These are phyloP conservation scores for Pterobdella sp. DNA, from an alignment of 2,888 invertebrate species.

Conservation along the genomic window DNA sequence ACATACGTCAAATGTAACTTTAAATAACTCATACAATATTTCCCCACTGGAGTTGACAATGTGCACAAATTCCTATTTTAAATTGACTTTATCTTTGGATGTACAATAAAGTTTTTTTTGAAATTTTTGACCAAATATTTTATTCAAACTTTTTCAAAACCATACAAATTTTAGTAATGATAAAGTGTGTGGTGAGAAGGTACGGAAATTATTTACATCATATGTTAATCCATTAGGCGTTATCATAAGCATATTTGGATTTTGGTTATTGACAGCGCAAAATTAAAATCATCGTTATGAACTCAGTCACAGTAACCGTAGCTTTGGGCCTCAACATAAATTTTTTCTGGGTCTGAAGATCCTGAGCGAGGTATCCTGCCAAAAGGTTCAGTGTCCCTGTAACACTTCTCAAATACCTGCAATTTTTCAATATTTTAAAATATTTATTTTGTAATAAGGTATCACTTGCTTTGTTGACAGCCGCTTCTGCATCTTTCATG, in stretches of 20 bases:
- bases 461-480: constrained; percentile 63
- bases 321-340: constrained; percentile 42
- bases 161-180: too few relatives aligned
- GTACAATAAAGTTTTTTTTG: neutral
- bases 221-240: too few relatives aligned
- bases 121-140: neutral
- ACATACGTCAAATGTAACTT: neutral
- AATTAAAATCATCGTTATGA: neutral
- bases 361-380: constrained; percentile 55
- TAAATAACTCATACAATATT: too few relatives aligned
- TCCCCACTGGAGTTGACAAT: too few relatives aligned
- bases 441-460: neutral
- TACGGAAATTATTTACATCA: too few relatives aligned
- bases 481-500: constrained; percentile 63
- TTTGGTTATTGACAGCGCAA: too few relatives aligned
- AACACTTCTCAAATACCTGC: constrained; percentile 69
- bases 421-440: too few relatives aligned
- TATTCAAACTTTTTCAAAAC: too few relatives aligned
- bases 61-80: too few relatives aligned
- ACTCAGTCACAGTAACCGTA: constrained; percentile 41
- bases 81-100: neutral
- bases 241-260: too few relatives aligned
- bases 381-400: constrained; percentile 82
- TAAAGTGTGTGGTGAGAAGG: too few relatives aligned
- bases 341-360: constrained; percentile 41